Evolutionary conservation across 1,140 invertebrate genomes (phyloP).

Genomic region (Drosophila parabipectinata): DNA sequence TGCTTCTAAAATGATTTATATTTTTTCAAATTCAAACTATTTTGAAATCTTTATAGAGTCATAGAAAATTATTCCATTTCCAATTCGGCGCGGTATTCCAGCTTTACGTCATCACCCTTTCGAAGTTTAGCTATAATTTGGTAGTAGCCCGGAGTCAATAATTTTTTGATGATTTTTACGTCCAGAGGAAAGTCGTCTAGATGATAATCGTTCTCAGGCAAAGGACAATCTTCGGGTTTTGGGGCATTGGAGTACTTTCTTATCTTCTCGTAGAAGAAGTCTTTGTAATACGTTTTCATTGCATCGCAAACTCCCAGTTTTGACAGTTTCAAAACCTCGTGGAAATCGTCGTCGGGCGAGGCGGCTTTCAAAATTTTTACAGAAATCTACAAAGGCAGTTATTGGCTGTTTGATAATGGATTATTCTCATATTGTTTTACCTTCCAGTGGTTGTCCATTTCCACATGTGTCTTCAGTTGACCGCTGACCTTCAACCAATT

Average conservation of each 20-base stretch:
- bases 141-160: conserved; percentile 50
- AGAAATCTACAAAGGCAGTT: conserved; percentile 24
- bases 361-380: conserved; percentile 15
- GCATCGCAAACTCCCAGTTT: conserved; percentile 44
- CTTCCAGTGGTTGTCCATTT: conserved; percentile 65
- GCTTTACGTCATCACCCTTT: conserved; percentile 12
- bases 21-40: background rate
- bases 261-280: conserved; percentile 54
- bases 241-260: conserved; percentile 66
- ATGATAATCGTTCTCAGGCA: conserved; percentile 43
- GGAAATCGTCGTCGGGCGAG: conserved; percentile 20
- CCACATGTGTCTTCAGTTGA: conserved; percentile 28
- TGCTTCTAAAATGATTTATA: background rate
- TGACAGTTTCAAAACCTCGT: conserved; percentile 2
- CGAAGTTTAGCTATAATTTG: conserved; percentile 15
- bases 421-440: conserved; percentile 15
- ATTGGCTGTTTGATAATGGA: no score
- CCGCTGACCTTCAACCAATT: conserved; percentile 39
- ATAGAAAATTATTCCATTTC: background rate
- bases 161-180: conserved; percentile 21
- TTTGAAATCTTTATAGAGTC: background rate
- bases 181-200: conserved; percentile 60
- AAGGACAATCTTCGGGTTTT: conserved; percentile 48
- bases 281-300: conserved; percentile 57
- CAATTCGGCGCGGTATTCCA: conserved; percentile 35